Conservation (phyloP, 2,888 invertebrate species). For the Escarpia spicata region DNA sequence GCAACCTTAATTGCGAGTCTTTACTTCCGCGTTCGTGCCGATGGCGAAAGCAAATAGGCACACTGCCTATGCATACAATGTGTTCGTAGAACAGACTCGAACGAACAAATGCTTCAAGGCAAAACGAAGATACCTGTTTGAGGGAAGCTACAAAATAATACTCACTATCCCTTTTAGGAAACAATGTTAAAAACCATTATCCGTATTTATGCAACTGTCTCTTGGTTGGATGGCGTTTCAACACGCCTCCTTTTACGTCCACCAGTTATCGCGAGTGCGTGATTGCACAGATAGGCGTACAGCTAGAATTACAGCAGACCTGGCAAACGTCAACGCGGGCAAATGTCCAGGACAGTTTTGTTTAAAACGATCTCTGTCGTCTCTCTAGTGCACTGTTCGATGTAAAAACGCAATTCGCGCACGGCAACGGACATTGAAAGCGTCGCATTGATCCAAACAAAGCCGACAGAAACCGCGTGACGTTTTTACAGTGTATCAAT, state of each 20-base stretch:
- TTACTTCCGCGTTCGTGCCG: not conserved
- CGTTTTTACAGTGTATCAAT: not conserved
- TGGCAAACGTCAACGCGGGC: not conserved
- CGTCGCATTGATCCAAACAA: not conserved
- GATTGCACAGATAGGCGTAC: not conserved
- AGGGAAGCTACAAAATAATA: too few relatives aligned
- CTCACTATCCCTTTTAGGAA: too few relatives aligned
- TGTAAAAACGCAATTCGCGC: not conserved
- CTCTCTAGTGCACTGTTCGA: not conserved
- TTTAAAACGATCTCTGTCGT: not conserved
- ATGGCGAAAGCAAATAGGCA: too few relatives aligned
- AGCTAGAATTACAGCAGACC: not conserved
- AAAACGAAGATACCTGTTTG: too few relatives aligned
- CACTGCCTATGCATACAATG: too few relatives aligned
- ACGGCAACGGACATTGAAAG: not conserved
- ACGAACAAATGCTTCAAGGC: too few relatives aligned
- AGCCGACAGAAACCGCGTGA: not conserved
- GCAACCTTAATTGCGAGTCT: not conserved
- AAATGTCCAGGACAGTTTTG: not conserved
- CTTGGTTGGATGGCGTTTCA: not conserved
- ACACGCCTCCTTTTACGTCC: not conserved
- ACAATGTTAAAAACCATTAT: not conserved
- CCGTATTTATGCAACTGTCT: not conserved
- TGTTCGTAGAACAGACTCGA: too few relatives aligned
- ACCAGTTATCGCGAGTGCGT: not conserved